phyloP scores from a whole-genome alignment of 2,113 vertebrate species.

The Ardeotis arabs region DNA sequence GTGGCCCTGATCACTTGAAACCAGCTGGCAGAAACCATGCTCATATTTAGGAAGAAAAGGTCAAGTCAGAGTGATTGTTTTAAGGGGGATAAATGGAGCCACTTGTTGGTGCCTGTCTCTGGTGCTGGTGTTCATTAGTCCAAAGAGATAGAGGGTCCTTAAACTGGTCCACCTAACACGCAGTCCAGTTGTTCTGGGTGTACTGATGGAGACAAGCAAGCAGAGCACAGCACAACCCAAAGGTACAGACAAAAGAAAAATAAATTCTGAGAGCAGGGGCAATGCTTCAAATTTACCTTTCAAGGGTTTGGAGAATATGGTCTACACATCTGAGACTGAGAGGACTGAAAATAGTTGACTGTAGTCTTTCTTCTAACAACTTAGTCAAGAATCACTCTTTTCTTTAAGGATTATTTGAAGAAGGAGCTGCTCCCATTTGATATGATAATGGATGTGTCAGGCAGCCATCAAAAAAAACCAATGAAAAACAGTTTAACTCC shows the following conservation, averaged over 20 bases:
- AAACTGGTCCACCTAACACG: background rate
- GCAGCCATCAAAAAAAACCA: background rate
- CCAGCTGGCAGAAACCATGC: background rate
- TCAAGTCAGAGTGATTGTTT: background rate
- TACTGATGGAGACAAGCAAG: background rate
- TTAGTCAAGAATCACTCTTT: background rate
- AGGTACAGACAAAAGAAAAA: background rate
- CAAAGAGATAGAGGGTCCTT: background rate
- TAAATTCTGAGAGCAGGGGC: background rate
- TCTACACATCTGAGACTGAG: background rate
- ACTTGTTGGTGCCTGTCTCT: background rate
- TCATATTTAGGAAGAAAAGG: background rate
- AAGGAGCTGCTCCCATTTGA: background rate
- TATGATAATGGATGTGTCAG: background rate
- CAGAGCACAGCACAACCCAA: background rate
- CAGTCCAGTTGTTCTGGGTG: background rate
- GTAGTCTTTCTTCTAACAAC: background rate
- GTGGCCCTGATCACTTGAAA: background rate
- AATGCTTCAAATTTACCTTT: background rate
- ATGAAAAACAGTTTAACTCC: background rate
- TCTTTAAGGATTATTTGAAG: background rate
- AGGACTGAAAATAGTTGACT: background rate
- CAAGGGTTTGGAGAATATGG: background rate
- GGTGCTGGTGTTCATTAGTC: background rate
- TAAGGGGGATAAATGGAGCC: background rate